Conservation (phyloP, 2,888 invertebrate genomes). For the Drosophila mimica region DNA sequence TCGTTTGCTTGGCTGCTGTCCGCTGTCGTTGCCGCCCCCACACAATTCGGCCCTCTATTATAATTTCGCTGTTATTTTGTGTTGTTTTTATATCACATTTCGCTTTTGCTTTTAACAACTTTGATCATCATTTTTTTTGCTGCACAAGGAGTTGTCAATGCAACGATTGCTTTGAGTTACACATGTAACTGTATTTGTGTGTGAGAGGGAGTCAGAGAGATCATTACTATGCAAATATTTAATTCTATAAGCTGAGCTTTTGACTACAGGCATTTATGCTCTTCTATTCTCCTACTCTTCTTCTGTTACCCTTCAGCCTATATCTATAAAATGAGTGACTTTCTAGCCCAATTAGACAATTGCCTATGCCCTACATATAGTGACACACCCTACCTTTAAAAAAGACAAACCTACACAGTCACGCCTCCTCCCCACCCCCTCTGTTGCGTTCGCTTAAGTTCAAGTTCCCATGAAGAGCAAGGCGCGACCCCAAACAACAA, state of each 20-base stretch:
- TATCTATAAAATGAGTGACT: constrained; percentile 4
- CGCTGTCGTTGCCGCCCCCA: constrained; percentile 69
- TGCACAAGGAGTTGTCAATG: constrained; percentile 58
- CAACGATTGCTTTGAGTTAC: constrained; percentile 23
- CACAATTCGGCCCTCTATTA: constrained; percentile 61
- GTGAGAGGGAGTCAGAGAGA: background rate
- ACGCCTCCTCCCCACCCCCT: constrained; percentile 16
- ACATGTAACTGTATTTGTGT: constrained; percentile 1
- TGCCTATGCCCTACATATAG: constrained; percentile 9
- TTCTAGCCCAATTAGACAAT: constrained; percentile 37
- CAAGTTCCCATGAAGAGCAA: constrained; percentile 72
- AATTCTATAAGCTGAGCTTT: constrained; percentile 2
- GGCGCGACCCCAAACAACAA: constrained; percentile 64
- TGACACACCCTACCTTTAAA: constrained; percentile 32
- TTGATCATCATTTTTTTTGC: constrained; percentile 21
- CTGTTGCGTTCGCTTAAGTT: constrained; percentile 40
- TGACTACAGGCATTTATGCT: background rate
- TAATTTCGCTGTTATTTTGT: constrained; percentile 46
- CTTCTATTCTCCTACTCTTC: background rate
- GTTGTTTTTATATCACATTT: constrained; percentile 45
- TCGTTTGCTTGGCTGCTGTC: constrained; percentile 23
- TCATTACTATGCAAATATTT: constrained; percentile 4
- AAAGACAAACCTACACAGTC: constrained; percentile 53
- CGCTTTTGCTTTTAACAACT: constrained; percentile 46
- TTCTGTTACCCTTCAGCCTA: background rate